Evolutionary conservation across 2,113 vertebrate genomes (phyloP), one percentile per base, ranked within the genome.

Genomic region (Cervus canadensis): DNA sequence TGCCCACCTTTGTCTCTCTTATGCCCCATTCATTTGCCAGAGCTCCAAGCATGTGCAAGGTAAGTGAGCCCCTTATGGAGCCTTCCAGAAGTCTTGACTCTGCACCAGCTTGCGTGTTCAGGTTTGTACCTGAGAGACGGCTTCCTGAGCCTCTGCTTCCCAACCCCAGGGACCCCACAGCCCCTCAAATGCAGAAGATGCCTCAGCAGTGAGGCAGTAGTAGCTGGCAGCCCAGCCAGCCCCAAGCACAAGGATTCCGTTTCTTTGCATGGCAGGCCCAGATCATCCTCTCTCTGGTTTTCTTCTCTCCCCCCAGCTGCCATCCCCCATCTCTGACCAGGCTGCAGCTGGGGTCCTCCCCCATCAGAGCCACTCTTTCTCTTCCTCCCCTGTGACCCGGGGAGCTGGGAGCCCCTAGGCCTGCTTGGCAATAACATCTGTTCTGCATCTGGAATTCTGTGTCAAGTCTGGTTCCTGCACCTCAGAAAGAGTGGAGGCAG

Each of bases 361-460:
- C 33, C 12, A 26, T 56, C 76, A 91, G 67, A 97, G 30, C 67
- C 71, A 16, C 45, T 74, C 52, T 52, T 78, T 26, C 45, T 87
- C 50, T 10, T 30, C 45, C 62, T 78, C 17, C 9, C 48, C 56
- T 40, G 4, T 23, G 17, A 28, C 9, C 33, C 10, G 4, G 48
- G 62, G 81, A 92, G 36, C 85, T 74, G 82, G 92, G 45, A 96
- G 74, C 79, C 62, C 89, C 96, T 48, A 59, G 71, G 94, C 89
- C 48, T 17, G 33, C 90, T 82, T 83, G 81, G 90, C 64, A 95
- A 76, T 74, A 57, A 96, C 96, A 97, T 97, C 74, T 97, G 96
- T 82, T 98, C 84, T 85, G 82, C 96, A 97, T 92, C 97, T 98
- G 96, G 90, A 95, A 95, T 92, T 94, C 92, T 84, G 59, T 67